phyloP scores from a whole-genome alignment of 92 coral and sea anemone species.

The Heteractis magnifica region DNA sequence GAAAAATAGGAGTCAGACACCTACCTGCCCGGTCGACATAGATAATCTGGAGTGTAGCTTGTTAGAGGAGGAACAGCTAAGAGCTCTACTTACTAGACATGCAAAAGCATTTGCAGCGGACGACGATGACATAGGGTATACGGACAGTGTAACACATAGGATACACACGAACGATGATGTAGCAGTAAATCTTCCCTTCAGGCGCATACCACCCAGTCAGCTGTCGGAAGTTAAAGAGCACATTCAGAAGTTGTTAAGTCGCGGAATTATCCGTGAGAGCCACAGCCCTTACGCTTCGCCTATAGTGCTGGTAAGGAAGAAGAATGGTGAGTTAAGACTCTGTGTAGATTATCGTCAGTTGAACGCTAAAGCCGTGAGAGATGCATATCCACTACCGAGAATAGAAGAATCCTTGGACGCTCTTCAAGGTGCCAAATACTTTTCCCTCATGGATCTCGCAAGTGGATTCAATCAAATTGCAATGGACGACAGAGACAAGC shows the following conservation, averaged over 20 bases:
- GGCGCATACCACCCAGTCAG: slow-evolving; percentile 44
- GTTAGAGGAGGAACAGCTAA: slow-evolving; percentile 39
- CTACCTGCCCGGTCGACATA: slow-evolving; percentile 40
- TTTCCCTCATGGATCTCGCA: slow-evolving; percentile 22
- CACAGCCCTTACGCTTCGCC: slow-evolving; percentile 55
- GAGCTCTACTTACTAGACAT: slow-evolving; percentile 35
- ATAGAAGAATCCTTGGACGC: slow-evolving; percentile 49
- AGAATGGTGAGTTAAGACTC: slow-evolving; percentile 29
- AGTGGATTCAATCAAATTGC: slow-evolving; percentile 65
- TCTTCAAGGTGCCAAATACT: slow-evolving; percentile 36
- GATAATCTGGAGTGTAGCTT: slow-evolving; percentile 35
- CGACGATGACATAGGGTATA: slow-evolving; percentile 44
- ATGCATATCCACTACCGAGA: slow-evolving; percentile 44
- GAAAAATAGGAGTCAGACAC: slow-evolving; percentile 5
- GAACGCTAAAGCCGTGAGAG: slow-evolving; percentile 40
- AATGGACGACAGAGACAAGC: slow-evolving; percentile 49
- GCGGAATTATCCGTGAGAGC: slow-evolving; percentile 28
- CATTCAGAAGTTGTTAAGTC: slow-evolving; percentile 38
- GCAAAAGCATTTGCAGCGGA: slow-evolving; percentile 35
- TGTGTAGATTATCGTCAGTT: slow-evolving; percentile 38
- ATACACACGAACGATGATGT: slow-evolving; percentile 39
- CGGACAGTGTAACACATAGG: slow-evolving; percentile 49
- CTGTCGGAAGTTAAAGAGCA: slow-evolving; percentile 49
- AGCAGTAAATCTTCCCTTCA: slow-evolving; percentile 39
- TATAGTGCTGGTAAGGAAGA: slow-evolving; percentile 45